phyloP scores from a whole-genome alignment of 2,888 invertebrate genomes.

The Euplagia quadripunctaria region DNA sequence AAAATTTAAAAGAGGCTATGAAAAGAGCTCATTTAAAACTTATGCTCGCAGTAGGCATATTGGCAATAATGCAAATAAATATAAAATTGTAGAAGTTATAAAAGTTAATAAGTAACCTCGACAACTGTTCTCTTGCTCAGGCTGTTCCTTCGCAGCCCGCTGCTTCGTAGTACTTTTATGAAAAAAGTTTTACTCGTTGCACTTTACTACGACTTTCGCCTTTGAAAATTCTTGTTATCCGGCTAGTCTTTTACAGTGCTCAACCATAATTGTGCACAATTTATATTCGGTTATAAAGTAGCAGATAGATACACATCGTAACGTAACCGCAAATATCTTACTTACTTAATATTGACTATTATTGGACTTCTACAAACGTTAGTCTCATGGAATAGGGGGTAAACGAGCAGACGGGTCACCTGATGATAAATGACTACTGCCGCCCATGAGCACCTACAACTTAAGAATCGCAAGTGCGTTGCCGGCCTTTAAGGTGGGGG shows the following conservation, averaged over 20 bases:
- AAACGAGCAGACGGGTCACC: too few relatives aligned
- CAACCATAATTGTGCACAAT: slow-evolving; percentile 15
- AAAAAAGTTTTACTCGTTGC: slow-evolving; percentile 82
- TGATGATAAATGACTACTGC: too few relatives aligned
- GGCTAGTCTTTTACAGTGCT: slow-evolving; percentile 51
- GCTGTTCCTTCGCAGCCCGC: slow-evolving; percentile 75
- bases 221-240: slow-evolving; percentile 66
- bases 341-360: neutral
- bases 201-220: slow-evolving; percentile 67
- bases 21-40: slow-evolving; percentile 10
- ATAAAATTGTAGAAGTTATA: slow-evolving; percentile 73
- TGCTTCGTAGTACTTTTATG: slow-evolving; percentile 82
- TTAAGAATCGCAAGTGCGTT: too few relatives aligned
- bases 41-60: slow-evolving; percentile 22
- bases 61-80: slow-evolving; percentile 60
- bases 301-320: neutral
- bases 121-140: slow-evolving; percentile 77
- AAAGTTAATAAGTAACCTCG: slow-evolving; percentile 81
- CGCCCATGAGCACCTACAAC: too few relatives aligned
- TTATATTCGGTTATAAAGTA: slow-evolving; percentile 5
- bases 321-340: neutral
- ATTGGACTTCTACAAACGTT: neutral
- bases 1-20: neutral
- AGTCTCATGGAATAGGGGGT: too few relatives aligned
- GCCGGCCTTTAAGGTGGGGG: too few relatives aligned